Evolutionary conservation across 2,113 vertebrate genomes (phyloP).

Genomic region (Butorides virescens): DNA sequence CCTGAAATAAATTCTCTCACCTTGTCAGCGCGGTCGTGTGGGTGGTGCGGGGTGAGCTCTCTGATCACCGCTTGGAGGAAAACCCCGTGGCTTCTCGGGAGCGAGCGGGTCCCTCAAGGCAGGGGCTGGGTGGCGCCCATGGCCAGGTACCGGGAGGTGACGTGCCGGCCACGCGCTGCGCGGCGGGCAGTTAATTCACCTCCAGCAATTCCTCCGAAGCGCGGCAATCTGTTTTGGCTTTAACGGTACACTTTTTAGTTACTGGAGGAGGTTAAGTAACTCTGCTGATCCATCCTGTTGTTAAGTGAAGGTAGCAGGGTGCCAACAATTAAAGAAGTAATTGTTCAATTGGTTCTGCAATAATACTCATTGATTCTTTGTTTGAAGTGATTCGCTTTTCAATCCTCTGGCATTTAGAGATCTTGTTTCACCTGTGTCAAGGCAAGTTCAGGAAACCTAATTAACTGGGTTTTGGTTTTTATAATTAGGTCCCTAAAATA

Average conservation of each 20-base stretch:
- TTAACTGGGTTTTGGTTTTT: slow-evolving; percentile 87
- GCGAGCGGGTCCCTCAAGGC: background rate
- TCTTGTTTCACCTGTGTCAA: slow-evolving; percentile 75
- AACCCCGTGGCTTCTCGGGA: background rate
- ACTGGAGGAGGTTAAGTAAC: slow-evolving; percentile 29
- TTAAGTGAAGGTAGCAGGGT: slow-evolving; percentile 43
- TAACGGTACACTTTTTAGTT: background rate
- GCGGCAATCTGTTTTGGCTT: background rate
- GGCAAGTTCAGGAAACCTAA: slow-evolving; percentile 87
- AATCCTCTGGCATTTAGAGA: slow-evolving; percentile 58
- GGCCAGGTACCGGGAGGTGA: background rate
- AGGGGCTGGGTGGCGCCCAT: background rate
- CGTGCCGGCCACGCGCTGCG: accelerated
- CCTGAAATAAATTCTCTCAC: background rate
- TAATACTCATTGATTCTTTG: slow-evolving; percentile 32
- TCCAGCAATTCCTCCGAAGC: background rate
- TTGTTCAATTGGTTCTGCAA: slow-evolving; percentile 58
- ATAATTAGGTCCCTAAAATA: slow-evolving; percentile 98
- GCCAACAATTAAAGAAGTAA: slow-evolving; percentile 63
- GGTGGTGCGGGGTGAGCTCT: background rate
- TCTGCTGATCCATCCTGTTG: slow-evolving; percentile 32
- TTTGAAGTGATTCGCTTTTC: slow-evolving; percentile 45
- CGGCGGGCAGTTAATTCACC: background rate
- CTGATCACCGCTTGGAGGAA: background rate
- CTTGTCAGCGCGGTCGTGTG: background rate